Percentiles rank a stretch among this genome's conserved stretches.
phyloP scores from a whole-genome alignment of 2,797 vertebrate species.

The Gymnodraco acuticeps region DNA sequence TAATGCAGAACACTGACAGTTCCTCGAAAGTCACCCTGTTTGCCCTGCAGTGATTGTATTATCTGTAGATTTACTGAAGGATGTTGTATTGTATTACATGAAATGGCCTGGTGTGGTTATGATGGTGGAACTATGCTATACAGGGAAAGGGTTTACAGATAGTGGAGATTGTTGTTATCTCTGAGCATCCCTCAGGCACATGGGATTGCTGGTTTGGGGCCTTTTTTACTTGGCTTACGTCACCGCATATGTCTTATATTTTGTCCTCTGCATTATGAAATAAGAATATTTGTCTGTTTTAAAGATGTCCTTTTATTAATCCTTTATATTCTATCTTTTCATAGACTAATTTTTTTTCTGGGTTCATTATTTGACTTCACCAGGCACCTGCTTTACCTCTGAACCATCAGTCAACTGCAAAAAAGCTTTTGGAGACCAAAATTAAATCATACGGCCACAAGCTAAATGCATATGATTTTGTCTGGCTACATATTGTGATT shows the following conservation, averaged over 20 bases:
- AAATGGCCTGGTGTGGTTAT: constrained; percentile 40
- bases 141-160: constrained; percentile 44
- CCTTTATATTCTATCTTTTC: constrained; percentile 32
- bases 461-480: constrained; percentile 47
- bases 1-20: constrained; percentile 53
- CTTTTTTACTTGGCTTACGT: constrained; percentile 71
- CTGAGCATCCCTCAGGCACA: constrained; percentile 74
- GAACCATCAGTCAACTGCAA: constrained; percentile 42
- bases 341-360: constrained; percentile 31
- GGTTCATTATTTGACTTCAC: constrained; percentile 39
- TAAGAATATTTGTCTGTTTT: constrained; percentile 38
- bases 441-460: constrained; percentile 41
- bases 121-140: constrained; percentile 42
- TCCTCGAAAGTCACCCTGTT: constrained; percentile 38
- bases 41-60: constrained; percentile 66
- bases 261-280: constrained; percentile 39
- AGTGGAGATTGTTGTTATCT: constrained; percentile 59
- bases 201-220: constrained; percentile 74
- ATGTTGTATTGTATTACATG: constrained; percentile 52
- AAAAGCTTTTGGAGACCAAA: constrained; percentile 69
- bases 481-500: constrained; percentile 48
- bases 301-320: constrained; percentile 40
- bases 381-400: constrained; percentile 53
- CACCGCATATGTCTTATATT: constrained; percentile 70
- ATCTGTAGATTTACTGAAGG: constrained; percentile 58